Percentiles rank a stretch among this genome's conserved stretches.
Conservation (phyloP, 2,888 invertebrate species). For the Rhorus exstirpatorius region DNA sequence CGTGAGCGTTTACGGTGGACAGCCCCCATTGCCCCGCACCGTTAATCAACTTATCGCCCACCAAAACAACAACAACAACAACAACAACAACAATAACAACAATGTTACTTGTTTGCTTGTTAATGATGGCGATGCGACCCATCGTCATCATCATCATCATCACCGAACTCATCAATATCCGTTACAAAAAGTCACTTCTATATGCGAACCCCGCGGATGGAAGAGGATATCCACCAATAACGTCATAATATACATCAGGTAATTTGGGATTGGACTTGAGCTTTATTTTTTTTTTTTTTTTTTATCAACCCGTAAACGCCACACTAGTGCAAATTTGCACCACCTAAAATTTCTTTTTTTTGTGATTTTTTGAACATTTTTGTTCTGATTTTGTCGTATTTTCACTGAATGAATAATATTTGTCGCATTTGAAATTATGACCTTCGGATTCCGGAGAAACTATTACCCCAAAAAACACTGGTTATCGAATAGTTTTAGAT, state of each 20-base stretch:
- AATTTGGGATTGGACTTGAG: conserved; percentile 70
- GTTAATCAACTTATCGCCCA: conserved; percentile 71
- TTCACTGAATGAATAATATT: no score
- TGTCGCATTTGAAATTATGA: no score
- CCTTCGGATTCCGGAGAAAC: no score
- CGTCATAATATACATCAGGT: conserved; percentile 93
- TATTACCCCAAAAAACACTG: no score
- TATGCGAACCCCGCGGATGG: conserved; percentile 92
- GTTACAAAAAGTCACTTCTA: conserved; percentile 77
- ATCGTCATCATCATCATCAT: conserved; percentile 76
- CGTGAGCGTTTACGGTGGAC: conserved; percentile 81
- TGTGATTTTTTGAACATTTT: no score
- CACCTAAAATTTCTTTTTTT: no score
- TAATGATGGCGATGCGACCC: conserved; percentile 68
- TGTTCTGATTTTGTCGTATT: no score
- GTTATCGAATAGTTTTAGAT: no score
- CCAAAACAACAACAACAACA: conserved; percentile 72
- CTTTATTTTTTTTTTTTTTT: no score
- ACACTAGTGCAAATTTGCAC: no score
- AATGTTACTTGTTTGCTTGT: conserved; percentile 62
- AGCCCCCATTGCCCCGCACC: conserved; percentile 78
- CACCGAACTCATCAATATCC: conserved; percentile 74
- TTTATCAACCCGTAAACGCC: no score
- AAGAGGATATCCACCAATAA: conserved; percentile 91
- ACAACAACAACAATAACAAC: conserved; percentile 71